These are phyloP conservation scores for Pyrocephalus nanus DNA, from an alignment of 2,797 vertebrate genomes.

Conservation along the genomic window DNA sequence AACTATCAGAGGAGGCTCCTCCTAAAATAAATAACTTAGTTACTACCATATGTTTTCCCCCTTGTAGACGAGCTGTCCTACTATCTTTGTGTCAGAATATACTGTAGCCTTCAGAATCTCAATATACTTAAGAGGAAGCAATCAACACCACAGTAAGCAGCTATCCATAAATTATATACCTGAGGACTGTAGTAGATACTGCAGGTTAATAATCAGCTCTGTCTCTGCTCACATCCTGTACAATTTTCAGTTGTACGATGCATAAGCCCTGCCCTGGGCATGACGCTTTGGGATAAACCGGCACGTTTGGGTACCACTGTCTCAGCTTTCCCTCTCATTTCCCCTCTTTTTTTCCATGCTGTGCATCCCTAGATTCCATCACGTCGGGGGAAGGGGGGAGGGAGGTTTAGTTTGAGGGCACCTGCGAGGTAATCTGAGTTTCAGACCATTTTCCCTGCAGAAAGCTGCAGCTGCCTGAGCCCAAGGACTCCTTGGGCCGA, in stretches of 20 bases:
- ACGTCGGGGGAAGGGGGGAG: background rate
- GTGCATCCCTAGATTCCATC: background rate
- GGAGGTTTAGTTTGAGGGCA: constrained; percentile 27
- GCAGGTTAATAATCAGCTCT: constrained; percentile 33
- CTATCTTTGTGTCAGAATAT: constrained; percentile 66
- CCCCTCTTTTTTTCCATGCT: background rate
- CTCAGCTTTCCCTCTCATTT: background rate
- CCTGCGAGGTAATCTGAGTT: background rate
- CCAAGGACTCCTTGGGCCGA: background rate
- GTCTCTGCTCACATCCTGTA: constrained; percentile 37
- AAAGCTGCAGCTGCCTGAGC: background rate
- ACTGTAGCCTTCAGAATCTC: constrained; percentile 56
- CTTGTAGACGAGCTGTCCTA: constrained; percentile 60
- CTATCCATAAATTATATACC: constrained; percentile 2
- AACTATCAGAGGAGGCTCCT: constrained; percentile 10
- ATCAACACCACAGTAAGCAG: constrained; percentile 27
- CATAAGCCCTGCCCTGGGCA: background rate
- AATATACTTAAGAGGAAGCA: constrained; percentile 49
- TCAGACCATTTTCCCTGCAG: constrained; percentile 11
- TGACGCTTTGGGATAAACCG: background rate
- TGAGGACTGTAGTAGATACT: constrained; percentile 57
- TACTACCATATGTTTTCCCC: constrained; percentile 14
- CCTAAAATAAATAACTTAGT: background rate
- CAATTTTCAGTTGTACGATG: background rate
- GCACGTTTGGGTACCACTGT: background rate